Base-by-base conservation (phyloP, 1,140 invertebrate genomes). In the Pogonus chalceus region DNA sequence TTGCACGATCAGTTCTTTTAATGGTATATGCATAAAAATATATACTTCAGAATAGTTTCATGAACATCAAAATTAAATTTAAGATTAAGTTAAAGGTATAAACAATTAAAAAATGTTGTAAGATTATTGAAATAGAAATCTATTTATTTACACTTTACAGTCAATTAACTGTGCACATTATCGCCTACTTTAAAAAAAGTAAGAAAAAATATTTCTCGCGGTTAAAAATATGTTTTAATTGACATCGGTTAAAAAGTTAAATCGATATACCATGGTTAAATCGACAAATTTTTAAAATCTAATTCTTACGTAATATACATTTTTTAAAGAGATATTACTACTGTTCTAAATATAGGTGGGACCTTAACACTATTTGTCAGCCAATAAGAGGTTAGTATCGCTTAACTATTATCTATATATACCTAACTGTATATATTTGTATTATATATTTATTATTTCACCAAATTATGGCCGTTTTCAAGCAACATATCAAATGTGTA, bases 341-440 rank as follows among this genome's bases (percentile, higher is more conserved):
- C 18, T 43, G 37, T 18, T 12, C 37, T 43, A 43, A 43, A 43
- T 43, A 43, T 43, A 43, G 37, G 37, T 43, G 37, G 37, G 37
- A 18, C 37, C 18, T 43, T 12, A 9, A 43, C 9, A 12, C 9
- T 43, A 43, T 43, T 16, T 43, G 3, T 43, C 37, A 43, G 37
- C 37, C 37, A 43, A 43, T 43, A 18, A 43, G 37, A 14, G 26
- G 37, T 43, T 43, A 43, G 37, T 43, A 43, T 31, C 26, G 26
- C 26, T 31, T 14, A 7, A 31, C n/a, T n/a, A 31, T 14, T 31
- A 31, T 7, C 26, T 31, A 31, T 31, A 31, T 31, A 31, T 31
- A 31, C 4, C 26, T 31, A 4, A 31, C 7, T 31, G 14, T 31
- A 14, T 31, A 31, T 31, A 18, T 43, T 10, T 12, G 9, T 43